Evolutionary conservation across 2,888 invertebrate species (phyloP).

Genomic region (Chesias legatella): DNA sequence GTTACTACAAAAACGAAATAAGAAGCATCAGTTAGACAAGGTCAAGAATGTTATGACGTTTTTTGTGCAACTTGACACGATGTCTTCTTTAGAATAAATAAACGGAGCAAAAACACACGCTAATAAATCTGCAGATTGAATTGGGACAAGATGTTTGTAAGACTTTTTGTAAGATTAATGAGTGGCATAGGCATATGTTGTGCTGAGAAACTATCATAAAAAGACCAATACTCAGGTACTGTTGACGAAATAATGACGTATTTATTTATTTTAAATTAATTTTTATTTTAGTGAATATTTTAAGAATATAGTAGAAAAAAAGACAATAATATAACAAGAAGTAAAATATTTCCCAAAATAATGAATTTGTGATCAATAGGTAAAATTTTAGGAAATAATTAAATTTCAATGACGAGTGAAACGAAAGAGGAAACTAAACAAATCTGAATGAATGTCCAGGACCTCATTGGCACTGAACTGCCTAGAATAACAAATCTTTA

Average conservation of each 20-base stretch:
- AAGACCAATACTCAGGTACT: too few species aligned
- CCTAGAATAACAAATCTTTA: constrained; percentile 24
- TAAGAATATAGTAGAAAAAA: neutral
- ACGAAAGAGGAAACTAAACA: constrained; percentile 27
- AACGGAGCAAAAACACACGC: constrained; percentile 51
- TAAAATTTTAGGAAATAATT: constrained; percentile 6
- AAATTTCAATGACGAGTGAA: constrained; percentile 17
- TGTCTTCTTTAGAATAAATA: constrained; percentile 59
- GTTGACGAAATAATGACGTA: too few species aligned
- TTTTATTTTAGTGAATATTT: neutral
- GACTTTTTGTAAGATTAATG: too few species aligned
- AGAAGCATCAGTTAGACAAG: constrained; percentile 22
- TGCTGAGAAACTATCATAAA: too few species aligned
- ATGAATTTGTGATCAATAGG: too few species aligned
- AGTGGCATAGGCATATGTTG: too few species aligned
- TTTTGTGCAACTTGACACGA: constrained; percentile 63
- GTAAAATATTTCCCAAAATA: too few species aligned
- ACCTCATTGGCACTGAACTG: constrained; percentile 19
- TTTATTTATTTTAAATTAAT: too few species aligned
- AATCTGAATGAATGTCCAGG: constrained; percentile 25
- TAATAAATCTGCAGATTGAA: constrained; percentile 61
- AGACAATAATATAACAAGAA: too few species aligned
- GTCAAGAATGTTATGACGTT: constrained; percentile 29
- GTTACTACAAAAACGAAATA: constrained; percentile 13
- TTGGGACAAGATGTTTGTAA: constrained; percentile 33